A percentile compares a stretch with the other conserved stretches of the same genome.
These are phyloP conservation scores for Pterocles burchelli DNA, from an alignment of 2,113 vertebrate genomes.

Conservation along the genomic window DNA sequence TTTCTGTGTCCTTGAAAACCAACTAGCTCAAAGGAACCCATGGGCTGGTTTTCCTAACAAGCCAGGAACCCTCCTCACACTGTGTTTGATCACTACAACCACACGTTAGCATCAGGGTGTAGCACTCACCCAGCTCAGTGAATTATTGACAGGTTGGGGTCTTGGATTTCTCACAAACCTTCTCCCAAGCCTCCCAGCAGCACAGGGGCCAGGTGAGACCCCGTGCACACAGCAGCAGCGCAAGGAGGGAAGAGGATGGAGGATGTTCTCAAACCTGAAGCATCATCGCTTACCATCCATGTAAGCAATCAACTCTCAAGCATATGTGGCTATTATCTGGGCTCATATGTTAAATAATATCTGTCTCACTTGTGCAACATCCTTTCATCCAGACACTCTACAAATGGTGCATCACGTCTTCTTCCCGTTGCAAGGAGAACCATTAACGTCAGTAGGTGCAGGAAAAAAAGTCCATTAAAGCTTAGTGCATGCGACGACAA, in stretches of 20 bases:
- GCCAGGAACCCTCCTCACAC: not conserved
- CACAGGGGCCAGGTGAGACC: not conserved
- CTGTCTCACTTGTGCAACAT: not conserved
- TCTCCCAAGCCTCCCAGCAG: not conserved
- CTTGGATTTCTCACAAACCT: not conserved
- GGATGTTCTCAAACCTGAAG: not conserved
- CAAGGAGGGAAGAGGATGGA: accelerated
- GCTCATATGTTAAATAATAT: not conserved
- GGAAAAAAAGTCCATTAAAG: not conserved
- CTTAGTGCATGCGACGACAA: not conserved
- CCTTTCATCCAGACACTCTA: not conserved
- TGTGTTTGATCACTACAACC: not conserved
- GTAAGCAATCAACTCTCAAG: not conserved
- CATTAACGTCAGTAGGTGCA: not conserved
- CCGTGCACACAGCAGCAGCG: not conserved
- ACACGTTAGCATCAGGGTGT: not conserved
- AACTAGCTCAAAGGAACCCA: not conserved
- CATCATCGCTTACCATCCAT: not conserved
- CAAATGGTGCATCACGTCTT: not conserved
- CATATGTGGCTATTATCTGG: not conserved
- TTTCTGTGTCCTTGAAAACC: not conserved
- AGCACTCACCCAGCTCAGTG: not conserved
- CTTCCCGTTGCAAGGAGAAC: not conserved
- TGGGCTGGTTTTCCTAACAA: not conserved
- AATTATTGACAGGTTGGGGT: not conserved